Evolutionary conservation across 1,140 invertebrate genomes (phyloP).

Genomic region (Sitobion miscanthi): DNA sequence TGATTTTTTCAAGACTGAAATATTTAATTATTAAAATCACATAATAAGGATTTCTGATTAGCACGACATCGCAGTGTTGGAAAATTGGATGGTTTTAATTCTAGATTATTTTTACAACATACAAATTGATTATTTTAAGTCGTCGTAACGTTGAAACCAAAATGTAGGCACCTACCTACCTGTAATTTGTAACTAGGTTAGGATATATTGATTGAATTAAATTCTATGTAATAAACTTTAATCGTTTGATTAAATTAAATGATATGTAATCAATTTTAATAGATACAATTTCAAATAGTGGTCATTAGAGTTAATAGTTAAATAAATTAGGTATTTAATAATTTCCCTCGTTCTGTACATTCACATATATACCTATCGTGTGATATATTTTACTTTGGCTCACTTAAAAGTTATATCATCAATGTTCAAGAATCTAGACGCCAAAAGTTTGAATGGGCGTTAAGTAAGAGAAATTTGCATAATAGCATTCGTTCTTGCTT

Average conservation of each 20-base stretch:
- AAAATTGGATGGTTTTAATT: not conserved
- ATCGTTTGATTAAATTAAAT: not conserved
- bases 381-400: not conserved
- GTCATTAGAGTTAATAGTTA: not conserved
- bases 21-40: not conserved
- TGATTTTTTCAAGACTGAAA: not conserved
- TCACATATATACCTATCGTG: not conserved
- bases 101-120: not conserved
- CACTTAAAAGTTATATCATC: slow-evolving; percentile 20
- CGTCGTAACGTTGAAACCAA: not conserved
- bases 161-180: not conserved
- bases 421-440: not conserved
- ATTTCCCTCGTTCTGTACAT: not conserved
- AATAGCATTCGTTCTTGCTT: not conserved
- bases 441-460: not conserved
- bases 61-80: not conserved
- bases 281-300: slow-evolving; percentile 11
- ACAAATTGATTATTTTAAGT: not conserved
- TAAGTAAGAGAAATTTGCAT: not conserved
- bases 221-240: slow-evolving; percentile 2
- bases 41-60: not conserved
- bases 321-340: slow-evolving; percentile 11
- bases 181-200: not conserved
- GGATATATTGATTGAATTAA: not conserved
- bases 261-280: slow-evolving; percentile 7